These are phyloP conservation scores for Salmo trutta DNA, from an alignment of 2,797 vertebrate genomes.

Conservation along the genomic window DNA sequence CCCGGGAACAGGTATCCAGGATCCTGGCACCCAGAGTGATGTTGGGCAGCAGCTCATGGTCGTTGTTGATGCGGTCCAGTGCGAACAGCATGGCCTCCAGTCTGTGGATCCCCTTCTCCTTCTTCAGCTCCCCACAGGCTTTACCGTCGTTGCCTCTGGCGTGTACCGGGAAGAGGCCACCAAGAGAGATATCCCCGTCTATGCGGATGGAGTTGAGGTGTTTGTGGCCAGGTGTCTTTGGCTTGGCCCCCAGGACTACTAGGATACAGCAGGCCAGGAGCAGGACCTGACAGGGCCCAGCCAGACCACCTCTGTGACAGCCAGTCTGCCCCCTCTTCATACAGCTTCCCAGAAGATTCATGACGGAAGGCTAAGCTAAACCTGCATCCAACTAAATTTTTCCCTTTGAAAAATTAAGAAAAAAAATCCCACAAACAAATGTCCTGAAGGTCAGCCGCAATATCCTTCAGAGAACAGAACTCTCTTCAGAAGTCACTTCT, in stretches of 20 bases:
- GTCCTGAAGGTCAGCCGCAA: slow-evolving; percentile 53
- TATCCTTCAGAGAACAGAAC: slow-evolving; percentile 52
- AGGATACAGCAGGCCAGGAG: slow-evolving; percentile 56
- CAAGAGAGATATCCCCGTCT: slow-evolving; percentile 93
- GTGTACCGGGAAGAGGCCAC: slow-evolving; percentile 93
- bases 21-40: slow-evolving; percentile 94
- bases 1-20: slow-evolving; percentile 94
- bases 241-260: slow-evolving; percentile 79
- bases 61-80: slow-evolving; percentile 94
- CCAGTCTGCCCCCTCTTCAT: slow-evolving; percentile 48
- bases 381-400: slow-evolving; percentile 62
- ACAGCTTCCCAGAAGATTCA: slow-evolving; percentile 66
- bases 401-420: slow-evolving; percentile 62
- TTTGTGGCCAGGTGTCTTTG: slow-evolving; percentile 86
- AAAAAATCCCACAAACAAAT: slow-evolving; percentile 52
- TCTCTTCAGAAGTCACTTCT: slow-evolving; percentile 58
- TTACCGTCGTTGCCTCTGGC: slow-evolving; percentile 88
- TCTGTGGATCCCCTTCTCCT: slow-evolving; percentile 95
- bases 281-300: slow-evolving; percentile 37
- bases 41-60: slow-evolving; percentile 92
- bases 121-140: slow-evolving; percentile 94
- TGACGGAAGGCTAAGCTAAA: slow-evolving; percentile 70
- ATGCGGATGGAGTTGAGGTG: slow-evolving; percentile 96
- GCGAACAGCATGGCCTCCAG: slow-evolving; percentile 97
- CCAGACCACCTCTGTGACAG: slow-evolving; percentile 41